Conservation (phyloP, 2,797 vertebrate genomes). For the Catamblyrhynchus diadema region DNA sequence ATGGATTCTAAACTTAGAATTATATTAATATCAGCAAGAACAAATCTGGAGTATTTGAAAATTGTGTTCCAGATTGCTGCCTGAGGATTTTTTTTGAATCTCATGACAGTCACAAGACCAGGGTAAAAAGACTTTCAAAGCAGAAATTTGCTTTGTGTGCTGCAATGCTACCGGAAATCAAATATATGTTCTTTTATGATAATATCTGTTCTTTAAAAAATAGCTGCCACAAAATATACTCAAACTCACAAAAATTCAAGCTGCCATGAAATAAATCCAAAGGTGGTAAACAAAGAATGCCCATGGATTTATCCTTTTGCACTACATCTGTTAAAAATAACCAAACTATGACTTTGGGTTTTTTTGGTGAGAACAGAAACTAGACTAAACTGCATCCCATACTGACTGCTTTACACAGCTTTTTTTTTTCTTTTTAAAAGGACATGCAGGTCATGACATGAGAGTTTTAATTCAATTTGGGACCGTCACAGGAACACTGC, state of each 20-base stretch:
- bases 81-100: constrained; percentile 43
- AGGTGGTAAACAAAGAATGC: background rate
- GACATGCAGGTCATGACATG: background rate
- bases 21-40: constrained; percentile 62
- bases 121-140: constrained; percentile 30
- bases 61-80: constrained; percentile 56
- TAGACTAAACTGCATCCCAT: background rate
- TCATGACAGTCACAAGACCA: constrained; percentile 49
- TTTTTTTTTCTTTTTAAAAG: background rate
- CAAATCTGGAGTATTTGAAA: constrained; percentile 55
- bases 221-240: background rate
- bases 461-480: background rate
- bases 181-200: background rate
- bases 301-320: background rate
- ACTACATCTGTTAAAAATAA: background rate
- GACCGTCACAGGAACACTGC: background rate
- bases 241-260: background rate
- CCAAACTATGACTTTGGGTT: background rate
- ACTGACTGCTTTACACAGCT: background rate
- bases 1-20: constrained; percentile 62
- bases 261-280: background rate
- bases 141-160: background rate
- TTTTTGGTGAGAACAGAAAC: background rate
- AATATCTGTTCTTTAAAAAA: background rate
- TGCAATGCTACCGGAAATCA: constrained; percentile 13